phyloP scores from a whole-genome alignment of 2,888 invertebrate species.

The Chrysotoxum bicinctum region DNA sequence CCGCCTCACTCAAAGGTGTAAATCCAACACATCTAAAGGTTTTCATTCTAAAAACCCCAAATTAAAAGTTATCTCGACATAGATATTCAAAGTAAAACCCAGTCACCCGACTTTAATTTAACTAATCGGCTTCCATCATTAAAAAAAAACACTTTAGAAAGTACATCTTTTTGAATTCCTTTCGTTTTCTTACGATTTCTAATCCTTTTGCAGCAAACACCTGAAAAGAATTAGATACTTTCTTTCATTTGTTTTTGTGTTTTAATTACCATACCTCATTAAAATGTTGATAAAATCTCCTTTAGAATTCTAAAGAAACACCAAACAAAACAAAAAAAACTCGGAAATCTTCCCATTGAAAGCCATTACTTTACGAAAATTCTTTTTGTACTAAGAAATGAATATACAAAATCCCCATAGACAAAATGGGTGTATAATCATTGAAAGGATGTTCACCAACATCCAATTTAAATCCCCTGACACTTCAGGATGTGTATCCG shows the following conservation, averaged over 20 bases:
- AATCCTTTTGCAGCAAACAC: not conserved
- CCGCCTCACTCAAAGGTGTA: too few species aligned
- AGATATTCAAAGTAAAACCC: too few species aligned
- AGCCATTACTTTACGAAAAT: not conserved
- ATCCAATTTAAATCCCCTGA: slow-evolving; percentile 51
- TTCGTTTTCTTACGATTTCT: not conserved
- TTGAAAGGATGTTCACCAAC: slow-evolving; percentile 38
- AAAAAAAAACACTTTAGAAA: too few species aligned
- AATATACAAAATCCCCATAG: not conserved
- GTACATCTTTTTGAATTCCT: not conserved
- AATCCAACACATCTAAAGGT: too few species aligned
- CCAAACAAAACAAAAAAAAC: not conserved
- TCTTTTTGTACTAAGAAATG: not conserved
- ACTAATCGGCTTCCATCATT: too few species aligned
- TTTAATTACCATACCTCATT: not conserved
- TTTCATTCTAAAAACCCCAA: too few species aligned
- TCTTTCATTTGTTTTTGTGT: not conserved
- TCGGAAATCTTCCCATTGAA: not conserved
- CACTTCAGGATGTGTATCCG: slow-evolving; percentile 27
- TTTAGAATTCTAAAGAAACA: not conserved
- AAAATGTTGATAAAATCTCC: not conserved
- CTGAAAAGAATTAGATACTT: not conserved
- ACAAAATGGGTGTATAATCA: not conserved
- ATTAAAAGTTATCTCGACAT: too few species aligned
- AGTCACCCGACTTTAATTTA: too few species aligned